Evolutionary conservation across 2,113 vertebrate species (phyloP).

Genomic region (Atlantisia rogersi): DNA sequence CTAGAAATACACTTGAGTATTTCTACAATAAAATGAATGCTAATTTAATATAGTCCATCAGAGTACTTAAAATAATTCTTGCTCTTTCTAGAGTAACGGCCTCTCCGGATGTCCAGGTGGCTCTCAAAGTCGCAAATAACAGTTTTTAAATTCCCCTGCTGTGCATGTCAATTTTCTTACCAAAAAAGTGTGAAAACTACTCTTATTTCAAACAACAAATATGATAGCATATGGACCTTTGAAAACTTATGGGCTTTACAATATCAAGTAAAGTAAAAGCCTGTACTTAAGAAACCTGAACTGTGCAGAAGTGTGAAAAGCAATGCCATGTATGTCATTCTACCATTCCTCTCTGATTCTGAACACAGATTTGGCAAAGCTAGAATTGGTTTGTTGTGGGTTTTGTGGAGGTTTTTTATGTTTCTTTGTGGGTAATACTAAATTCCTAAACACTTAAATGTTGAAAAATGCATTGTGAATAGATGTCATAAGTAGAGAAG

Average conservation of each 20-base stretch:
- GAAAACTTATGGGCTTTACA: neutral
- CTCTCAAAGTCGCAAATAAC: slow-evolving; percentile 6
- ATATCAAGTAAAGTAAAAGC: neutral
- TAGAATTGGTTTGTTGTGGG: neutral
- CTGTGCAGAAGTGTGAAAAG: neutral
- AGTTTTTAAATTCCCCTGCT: slow-evolving; percentile 12
- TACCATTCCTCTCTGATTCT: neutral
- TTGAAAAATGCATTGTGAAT: neutral
- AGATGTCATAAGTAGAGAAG: neutral
- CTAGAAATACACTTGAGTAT: neutral
- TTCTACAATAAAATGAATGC: neutral
- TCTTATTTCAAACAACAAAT: neutral
- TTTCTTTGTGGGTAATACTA: neutral
- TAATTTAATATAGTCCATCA: neutral
- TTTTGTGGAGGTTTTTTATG: neutral
- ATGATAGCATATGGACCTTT: neutral
- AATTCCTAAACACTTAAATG: neutral
- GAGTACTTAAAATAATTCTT: neutral
- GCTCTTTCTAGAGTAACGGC: neutral
- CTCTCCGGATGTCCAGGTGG: slow-evolving; percentile 8
- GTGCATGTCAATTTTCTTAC: neutral
- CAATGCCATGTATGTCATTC: neutral
- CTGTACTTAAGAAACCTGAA: neutral
- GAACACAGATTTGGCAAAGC: neutral
- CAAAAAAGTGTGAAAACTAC: slow-evolving; percentile 20